Percentiles rank a stretch among this genome's conserved stretches.
Conservation (phyloP, 1,140 invertebrate species). For the Zaprionus ornatus region DNA sequence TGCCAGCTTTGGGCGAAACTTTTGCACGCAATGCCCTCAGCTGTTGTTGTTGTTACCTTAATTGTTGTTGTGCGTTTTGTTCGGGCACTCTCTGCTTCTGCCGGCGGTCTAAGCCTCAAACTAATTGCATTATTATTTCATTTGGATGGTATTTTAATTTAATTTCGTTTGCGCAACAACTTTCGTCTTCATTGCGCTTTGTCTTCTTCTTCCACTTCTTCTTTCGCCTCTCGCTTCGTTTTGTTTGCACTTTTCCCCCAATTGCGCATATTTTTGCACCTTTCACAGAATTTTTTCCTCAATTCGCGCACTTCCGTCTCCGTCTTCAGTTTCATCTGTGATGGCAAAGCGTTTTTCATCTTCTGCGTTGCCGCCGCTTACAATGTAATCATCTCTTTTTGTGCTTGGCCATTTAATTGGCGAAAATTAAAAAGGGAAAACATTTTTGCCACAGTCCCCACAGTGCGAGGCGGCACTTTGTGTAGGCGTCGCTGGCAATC, state of each 20-base stretch:
- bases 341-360: conserved; percentile 7
- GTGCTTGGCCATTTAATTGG: conserved; percentile 69
- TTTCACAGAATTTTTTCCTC: conserved; percentile 70
- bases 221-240: conserved; percentile 29
- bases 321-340: conserved; percentile 4
- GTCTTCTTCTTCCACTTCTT: not conserved
- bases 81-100: not conserved
- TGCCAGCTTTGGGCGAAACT: conserved; percentile 57
- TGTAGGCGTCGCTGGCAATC: conserved; percentile 56
- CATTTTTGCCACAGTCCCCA: conserved; percentile 31
- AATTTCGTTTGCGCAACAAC: conserved; percentile 79
- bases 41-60: conserved; percentile 3
- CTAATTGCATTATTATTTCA: conserved; percentile 80
- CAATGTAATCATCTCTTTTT: conserved; percentile 59
- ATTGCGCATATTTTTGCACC: conserved; percentile 65
- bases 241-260: conserved; percentile 47
- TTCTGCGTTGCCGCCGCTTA: conserved; percentile 18
- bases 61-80: conserved; percentile 24
- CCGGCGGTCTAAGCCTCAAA: conserved; percentile 28
- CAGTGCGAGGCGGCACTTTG: conserved; percentile 38
- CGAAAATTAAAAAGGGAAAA: conserved; percentile 82
- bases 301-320: conserved; percentile 60
- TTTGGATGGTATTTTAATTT: conserved; percentile 72
- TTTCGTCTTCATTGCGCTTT: conserved; percentile 74
- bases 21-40: conserved; percentile 14